Base-by-base conservation (phyloP, 2,888 invertebrate genomes). In the Coleophora flavipennella region DNA sequence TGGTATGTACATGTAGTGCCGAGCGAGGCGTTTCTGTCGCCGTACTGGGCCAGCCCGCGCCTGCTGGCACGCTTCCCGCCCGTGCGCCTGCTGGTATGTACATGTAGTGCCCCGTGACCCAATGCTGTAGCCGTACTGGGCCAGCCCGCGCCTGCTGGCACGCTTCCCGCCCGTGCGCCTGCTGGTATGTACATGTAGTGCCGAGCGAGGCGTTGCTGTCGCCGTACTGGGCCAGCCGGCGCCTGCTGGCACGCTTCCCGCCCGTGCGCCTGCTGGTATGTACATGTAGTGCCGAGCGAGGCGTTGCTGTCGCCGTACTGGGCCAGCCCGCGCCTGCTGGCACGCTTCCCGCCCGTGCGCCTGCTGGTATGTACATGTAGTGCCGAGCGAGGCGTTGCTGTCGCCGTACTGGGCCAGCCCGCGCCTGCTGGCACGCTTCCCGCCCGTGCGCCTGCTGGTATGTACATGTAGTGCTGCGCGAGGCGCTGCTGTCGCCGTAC, bases 401-500 rank as follows among this genome's bases (percentile, higher is more conserved):
- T 97, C 97, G 37, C 97, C 98, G 0, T 92, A 94, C 72, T 91
- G 91, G 75, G 95, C 97, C 1, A 85, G 90, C 7, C 94, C 96
- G 60, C 89, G 91, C 7, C 74, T 92, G 54, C 84, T 99, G n/a
- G 81, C 81, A 37, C 86, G 89, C 63, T 88, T 98, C 67, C 97
- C 98, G 33, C 92, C 93, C 0, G 88, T 93, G 2, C 91, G 91
- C 74, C 89, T 98, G 67, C 74, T 97, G 85, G 97, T 97, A 6
- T 83, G 83, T 52, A 88, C 88, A 8, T 88, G 90, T 11, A 0
- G 90, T 93, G 42, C 92, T 93, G 2, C 86, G 86, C 26, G 94
- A 98, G 79, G 95, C 95, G 2, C 90, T 92, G 52, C 84, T 98
- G 51, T 97, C 97, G 37, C 97, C 98, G 0, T 92, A 94, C 72